These are phyloP conservation scores for Physeter macrocephalus DNA, from an alignment of 2,113 vertebrate genomes.

Conservation along the genomic window DNA sequence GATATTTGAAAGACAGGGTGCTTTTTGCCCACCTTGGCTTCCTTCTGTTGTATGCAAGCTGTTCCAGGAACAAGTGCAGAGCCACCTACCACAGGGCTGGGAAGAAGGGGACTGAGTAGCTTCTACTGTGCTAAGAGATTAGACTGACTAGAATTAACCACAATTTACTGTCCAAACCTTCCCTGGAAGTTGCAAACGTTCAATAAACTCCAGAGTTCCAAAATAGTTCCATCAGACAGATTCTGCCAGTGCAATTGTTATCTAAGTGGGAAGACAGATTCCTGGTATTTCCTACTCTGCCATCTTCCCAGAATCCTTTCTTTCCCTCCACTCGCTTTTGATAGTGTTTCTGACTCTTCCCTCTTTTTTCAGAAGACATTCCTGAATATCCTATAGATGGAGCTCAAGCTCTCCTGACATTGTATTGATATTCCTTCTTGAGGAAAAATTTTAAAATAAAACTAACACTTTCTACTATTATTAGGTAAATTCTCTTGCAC, in stretches of 20 bases:
- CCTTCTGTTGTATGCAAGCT: neutral
- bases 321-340: neutral
- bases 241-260: neutral
- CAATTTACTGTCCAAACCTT: neutral
- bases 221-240: neutral
- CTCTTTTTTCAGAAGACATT: neutral
- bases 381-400: neutral
- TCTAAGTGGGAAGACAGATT: neutral
- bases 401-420: neutral
- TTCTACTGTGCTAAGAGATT: neutral
- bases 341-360: neutral
- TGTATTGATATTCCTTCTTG: neutral
- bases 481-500: neutral
- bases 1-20: neutral
- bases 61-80: neutral
- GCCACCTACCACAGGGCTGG: neutral
- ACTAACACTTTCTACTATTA: neutral
- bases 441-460: neutral
- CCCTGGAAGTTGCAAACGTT: neutral
- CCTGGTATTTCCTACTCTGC: neutral
- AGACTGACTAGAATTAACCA: neutral
- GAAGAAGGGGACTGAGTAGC: neutral
- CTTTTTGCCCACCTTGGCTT: neutral
- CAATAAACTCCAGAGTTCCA: neutral
- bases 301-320: neutral